Base-by-base conservation (phyloP, 2,888 invertebrate genomes). In the Malthinus flaveolus region DNA sequence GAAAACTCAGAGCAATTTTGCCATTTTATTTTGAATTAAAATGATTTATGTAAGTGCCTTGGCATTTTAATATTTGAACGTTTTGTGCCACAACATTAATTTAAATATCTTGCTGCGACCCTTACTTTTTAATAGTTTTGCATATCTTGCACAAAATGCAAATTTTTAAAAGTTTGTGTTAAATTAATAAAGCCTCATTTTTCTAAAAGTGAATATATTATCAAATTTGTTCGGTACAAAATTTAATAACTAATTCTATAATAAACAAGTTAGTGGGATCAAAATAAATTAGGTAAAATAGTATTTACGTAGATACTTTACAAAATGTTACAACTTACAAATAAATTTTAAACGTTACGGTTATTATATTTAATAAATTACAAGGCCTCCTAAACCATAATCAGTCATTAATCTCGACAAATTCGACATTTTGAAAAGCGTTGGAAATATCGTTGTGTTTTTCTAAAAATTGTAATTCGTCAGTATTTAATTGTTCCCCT, bases 381-480 rank as follows among this genome's bases (percentile, higher is more conserved):
- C 2, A 23, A 23, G 23, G 15, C 23, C 32, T 31, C 7, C n/a
- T n/a, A 5, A 13, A n/a, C 4, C 5, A 42, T 13, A 13, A 35
- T 51, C 63, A 73, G 51, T 81, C 81, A 44, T 73, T 71, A 12
- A 82, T 75, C 70, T 79, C 77, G 15, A 79, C 75, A 69, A 82
- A 83, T 62, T 77, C 77, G 12, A 75, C 68, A 66, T 74, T 78
- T 59, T 75, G 73, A 36, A 78, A 74, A 13, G 74, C 72, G 48
- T 78, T 74, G 7, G 71, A 72, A 45, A 75, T 74, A 51, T 78
- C 70, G 23, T 78, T 78, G 61, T 81, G 73, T 61, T 77, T 78
- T 66, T 83, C 81, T 39, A 84, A 66, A 64, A 83, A 79, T 59
- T 80, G 78, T 46, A 82, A 66, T 66, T 84, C 83, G 5, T 71